Conservation (phyloP, 2,888 invertebrate species). For the Andrena fulva region DNA sequence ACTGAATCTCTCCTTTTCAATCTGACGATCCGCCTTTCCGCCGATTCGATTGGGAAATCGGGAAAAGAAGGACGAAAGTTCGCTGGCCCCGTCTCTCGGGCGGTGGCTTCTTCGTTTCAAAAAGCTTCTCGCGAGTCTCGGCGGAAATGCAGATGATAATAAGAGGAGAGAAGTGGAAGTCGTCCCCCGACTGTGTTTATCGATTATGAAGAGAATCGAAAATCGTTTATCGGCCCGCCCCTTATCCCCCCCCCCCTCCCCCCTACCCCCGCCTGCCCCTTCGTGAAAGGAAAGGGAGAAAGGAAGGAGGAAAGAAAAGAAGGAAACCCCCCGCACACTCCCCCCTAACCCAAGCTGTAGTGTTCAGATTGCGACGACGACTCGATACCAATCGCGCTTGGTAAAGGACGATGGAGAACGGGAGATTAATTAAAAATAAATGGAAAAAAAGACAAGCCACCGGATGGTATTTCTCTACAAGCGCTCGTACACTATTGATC, state of each 20-base stretch:
- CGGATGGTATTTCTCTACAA: constrained; percentile 49
- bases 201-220: constrained; percentile 62
- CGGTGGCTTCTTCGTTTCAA: constrained; percentile 28
- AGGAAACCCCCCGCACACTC: constrained; percentile 9
- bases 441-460: constrained; percentile 25
- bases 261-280: constrained; percentile 49
- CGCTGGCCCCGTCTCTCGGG: neutral
- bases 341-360: constrained; percentile 76
- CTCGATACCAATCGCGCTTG: constrained; percentile 60
- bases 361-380: constrained; percentile 82
- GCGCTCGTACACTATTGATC: constrained; percentile 74
- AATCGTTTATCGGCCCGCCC: constrained; percentile 38
- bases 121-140: constrained; percentile 68
- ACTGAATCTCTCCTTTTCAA: no score
- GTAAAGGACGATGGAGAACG: constrained; percentile 12
- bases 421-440: constrained; percentile 2
- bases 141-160: constrained; percentile 17
- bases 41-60: no score
- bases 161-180: constrained; percentile 20
- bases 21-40: no score
- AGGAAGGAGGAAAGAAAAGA: constrained; percentile 11
- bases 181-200: constrained; percentile 68
- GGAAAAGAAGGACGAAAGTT: neutral
- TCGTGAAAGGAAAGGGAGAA: constrained; percentile 33
- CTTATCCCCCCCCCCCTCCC: neutral